These are phyloP conservation scores for Erpetoichthys calabaricus DNA, from an alignment of 2,797 vertebrate genomes.

Conservation along the genomic window DNA sequence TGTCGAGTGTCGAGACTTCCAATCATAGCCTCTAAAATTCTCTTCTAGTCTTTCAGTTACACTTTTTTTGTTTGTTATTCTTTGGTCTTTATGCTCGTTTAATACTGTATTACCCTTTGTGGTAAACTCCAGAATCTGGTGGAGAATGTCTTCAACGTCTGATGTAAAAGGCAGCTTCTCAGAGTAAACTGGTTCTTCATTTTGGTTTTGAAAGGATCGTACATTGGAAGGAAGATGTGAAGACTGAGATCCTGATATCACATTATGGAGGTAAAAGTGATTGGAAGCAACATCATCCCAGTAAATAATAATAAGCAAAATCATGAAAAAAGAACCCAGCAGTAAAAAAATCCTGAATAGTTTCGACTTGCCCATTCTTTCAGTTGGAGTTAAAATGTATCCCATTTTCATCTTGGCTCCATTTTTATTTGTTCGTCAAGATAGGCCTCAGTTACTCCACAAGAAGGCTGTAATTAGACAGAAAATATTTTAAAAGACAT, in stretches of 20 bases:
- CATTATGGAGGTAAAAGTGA: conserved; percentile 69
- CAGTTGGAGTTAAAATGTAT: conserved; percentile 8
- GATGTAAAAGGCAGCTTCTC: conserved; percentile 44
- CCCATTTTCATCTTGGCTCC: conserved; percentile 1
- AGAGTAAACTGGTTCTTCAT: conserved; percentile 17
- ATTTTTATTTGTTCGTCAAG: not conserved
- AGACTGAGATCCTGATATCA: conserved; percentile 60
- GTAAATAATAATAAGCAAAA: conserved; percentile 89
- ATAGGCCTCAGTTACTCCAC: too few species aligned
- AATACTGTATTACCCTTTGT: conserved; percentile 43
- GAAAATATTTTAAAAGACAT: too few species aligned
- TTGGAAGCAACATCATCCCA: conserved; percentile 84
- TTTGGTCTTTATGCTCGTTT: conserved; percentile 42
- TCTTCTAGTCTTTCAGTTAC: conserved; percentile 38
- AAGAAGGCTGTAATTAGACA: too few species aligned
- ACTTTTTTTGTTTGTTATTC: conserved; percentile 40
- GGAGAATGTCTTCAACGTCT: conserved; percentile 70
- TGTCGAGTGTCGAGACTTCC: conserved; percentile 63
- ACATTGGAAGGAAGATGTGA: conserved; percentile 31
- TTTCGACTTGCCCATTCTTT: conserved; percentile 75
- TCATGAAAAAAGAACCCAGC: conserved; percentile 78
- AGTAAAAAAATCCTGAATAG: conserved; percentile 77
- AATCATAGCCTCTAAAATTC: conserved; percentile 70
- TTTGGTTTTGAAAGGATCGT: conserved; percentile 19
- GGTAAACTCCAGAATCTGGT: conserved; percentile 63